Percentiles rank a stretch among this genome's conserved stretches.
These are phyloP conservation scores for Hydropsyche betteni DNA, from an alignment of 2,888 invertebrate genomes.

Conservation along the genomic window DNA sequence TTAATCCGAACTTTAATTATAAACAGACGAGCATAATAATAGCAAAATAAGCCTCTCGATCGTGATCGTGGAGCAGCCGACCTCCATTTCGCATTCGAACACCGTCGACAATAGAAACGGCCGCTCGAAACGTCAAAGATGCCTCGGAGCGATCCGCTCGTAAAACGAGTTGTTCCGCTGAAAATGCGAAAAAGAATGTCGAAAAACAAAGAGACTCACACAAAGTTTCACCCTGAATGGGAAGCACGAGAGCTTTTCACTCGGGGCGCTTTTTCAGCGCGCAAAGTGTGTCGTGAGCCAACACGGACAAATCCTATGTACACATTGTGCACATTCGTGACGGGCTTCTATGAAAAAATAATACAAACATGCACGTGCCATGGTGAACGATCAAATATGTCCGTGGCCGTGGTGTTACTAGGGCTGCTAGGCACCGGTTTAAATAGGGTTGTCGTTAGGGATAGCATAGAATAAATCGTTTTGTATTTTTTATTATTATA, in stretches of 20 bases:
- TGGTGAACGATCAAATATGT: too few relatives aligned
- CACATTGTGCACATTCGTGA: conserved; percentile 10
- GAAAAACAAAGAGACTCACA: not conserved
- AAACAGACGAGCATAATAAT: too few relatives aligned
- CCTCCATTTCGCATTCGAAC: not conserved
- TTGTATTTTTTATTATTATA: too few relatives aligned
- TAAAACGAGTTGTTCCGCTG: conserved; percentile 8
- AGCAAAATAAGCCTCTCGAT: too few relatives aligned
- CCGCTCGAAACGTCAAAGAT: conserved; percentile 17
- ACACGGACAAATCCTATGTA: conserved; percentile 18
- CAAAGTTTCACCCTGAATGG: conserved; percentile 17
- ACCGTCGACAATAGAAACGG: not conserved
- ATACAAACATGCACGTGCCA: too few relatives aligned
- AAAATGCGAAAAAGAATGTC: not conserved
- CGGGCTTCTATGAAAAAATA: not conserved
- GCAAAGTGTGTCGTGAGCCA: not conserved
- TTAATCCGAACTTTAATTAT: too few relatives aligned
- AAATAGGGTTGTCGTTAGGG: too few relatives aligned
- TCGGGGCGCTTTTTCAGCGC: conserved; percentile 8
- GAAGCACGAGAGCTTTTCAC: conserved; percentile 13
- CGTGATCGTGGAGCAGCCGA: too few relatives aligned
- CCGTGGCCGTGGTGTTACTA: too few relatives aligned
- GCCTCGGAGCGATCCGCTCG: not conserved
- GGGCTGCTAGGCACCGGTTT: too few relatives aligned
- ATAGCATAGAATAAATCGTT: too few relatives aligned